Evolutionary conservation across 2,888 invertebrate species (phyloP), one percentile per base, ranked within the genome.

Genomic region (Agrotis clavis): DNA sequence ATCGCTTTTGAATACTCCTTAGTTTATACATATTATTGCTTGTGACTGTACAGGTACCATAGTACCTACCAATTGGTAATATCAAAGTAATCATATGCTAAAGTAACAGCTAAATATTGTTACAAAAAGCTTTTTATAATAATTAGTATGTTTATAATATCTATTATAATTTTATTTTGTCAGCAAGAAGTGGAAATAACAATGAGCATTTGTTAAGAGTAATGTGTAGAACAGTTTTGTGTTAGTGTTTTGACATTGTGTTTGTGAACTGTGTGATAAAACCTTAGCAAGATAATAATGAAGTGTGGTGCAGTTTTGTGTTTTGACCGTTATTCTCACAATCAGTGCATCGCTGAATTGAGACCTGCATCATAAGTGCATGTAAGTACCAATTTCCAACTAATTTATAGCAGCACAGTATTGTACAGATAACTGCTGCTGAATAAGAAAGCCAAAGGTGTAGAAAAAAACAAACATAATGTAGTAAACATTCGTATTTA

Each of bases 401-500:
- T 62, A 45, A 51, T 62, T 62, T 47, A 41, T 41, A 41, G 41
- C 69, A 57, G 56, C 59, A 56, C 47, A 74, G 18, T 35, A 18
- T 48, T 60, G 9, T 56, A 67, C 54, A 68, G 25, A 56, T 63
- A 59, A 51, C 51, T 71, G 57, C 9, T 48, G 41, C 68, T 71
- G 19, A 68, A 54, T 61, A 63, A 60, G 30, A 30, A 11, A 48
- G 67, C 50, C 25, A 64, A 45, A 79, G 86, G 86, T 79, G 77
- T 85, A 85, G 89, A 92, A 92, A 93, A 94, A 96, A 96, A 95
- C 94, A 93, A 95, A 90, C 92, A 92, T 92, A 92, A 92, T 94
- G 93, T 96, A 96, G 94, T 96, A 96, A 96, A 96, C 96, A 96
- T 96, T 96, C 95, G 96, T 95, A 96, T 96, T 95, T 96, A 95